A percentile compares a stretch with the other conserved stretches of the same genome.
These are phyloP conservation scores for Mus pahari DNA, from an alignment of 2,113 vertebrate species.

Conservation along the genomic window DNA sequence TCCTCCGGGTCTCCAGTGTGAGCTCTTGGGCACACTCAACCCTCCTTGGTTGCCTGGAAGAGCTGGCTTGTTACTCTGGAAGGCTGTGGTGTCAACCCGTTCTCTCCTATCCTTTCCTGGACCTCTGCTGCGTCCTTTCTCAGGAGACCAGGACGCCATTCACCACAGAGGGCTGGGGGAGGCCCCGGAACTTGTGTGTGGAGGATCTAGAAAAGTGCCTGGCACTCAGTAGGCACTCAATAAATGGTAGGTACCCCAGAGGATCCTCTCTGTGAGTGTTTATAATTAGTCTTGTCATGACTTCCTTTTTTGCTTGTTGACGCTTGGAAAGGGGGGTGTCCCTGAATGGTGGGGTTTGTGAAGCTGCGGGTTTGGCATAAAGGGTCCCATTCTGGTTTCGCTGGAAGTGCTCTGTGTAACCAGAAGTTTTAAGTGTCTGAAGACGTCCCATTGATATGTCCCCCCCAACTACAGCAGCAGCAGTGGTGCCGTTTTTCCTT, in stretches of 20 bases:
- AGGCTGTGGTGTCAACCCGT: neutral
- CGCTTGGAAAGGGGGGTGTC: neutral
- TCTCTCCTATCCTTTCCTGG: neutral
- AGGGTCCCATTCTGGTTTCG: neutral
- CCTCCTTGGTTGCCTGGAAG: neutral
- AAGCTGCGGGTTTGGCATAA: neutral
- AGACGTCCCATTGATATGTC: neutral
- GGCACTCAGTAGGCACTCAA: neutral
- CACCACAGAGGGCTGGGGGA: neutral
- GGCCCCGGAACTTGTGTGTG: neutral
- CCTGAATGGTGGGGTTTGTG: neutral
- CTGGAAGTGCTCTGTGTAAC: neutral
- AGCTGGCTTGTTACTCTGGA: neutral
- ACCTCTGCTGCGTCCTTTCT: neutral
- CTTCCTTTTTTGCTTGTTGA: neutral
- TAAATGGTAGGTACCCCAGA: neutral
- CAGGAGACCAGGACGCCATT: neutral
- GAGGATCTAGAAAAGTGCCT: neutral
- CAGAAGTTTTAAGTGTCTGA: neutral
- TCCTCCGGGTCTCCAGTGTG: neutral
- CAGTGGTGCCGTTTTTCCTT: neutral
- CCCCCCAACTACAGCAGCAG: neutral
- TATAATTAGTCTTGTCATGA: no score
- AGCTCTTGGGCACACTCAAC: neutral
- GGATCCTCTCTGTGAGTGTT: neutral